Percentiles rank a stretch among this genome's conserved stretches.
Conservation (phyloP, 2,113 vertebrate species). For the Ranitomeya variabilis region DNA sequence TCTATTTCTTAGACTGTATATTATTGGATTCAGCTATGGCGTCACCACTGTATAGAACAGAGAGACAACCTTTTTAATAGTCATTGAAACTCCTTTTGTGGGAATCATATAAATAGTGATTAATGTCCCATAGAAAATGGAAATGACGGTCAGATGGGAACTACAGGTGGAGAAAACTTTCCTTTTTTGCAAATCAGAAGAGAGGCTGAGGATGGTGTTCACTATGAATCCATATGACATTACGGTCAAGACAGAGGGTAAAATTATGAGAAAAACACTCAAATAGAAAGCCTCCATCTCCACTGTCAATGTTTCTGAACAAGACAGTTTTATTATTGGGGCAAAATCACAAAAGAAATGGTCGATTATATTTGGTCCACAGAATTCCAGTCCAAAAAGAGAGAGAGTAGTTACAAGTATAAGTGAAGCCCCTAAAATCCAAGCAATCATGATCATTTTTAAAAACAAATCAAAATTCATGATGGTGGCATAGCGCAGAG, state of each 20-base stretch:
- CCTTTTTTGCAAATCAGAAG: background rate
- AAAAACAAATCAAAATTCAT: background rate
- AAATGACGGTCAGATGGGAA: constrained; percentile 28
- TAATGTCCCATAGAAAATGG: constrained; percentile 19
- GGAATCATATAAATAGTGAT: constrained; percentile 21
- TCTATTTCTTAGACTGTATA: background rate
- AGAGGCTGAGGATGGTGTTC: background rate
- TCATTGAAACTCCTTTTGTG: background rate
- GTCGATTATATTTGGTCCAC: background rate
- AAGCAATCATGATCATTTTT: background rate
- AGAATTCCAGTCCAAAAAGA: background rate
- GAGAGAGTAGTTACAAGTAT: background rate
- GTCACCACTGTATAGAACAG: constrained; percentile 6
- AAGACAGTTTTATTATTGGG: background rate
- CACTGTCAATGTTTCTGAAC: background rate
- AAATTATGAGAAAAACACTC: background rate
- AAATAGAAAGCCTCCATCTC: background rate
- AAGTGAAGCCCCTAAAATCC: background rate
- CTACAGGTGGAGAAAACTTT: background rate
- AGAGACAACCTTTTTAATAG: background rate
- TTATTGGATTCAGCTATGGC: background rate
- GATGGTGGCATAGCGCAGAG: background rate
- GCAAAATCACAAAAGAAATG: constrained; percentile 6
- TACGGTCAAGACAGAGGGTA: background rate
- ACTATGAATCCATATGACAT: background rate